phyloP scores from a whole-genome alignment of 2,888 invertebrate species.

The Phlogophora meticulosa region DNA sequence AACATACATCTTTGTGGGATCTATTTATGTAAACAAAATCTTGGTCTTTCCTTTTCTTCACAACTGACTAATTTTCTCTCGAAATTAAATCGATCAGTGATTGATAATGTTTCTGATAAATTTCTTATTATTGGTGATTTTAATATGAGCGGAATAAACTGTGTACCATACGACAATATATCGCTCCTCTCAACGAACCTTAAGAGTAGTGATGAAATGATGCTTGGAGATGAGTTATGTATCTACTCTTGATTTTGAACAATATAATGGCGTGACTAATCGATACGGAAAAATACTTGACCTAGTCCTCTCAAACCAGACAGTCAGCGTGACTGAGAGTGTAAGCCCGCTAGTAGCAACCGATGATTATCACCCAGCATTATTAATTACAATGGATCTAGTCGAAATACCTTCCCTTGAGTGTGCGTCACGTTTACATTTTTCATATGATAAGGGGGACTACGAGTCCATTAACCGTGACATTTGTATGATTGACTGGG shows the following conservation, averaged over 20 bases:
- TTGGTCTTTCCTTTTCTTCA: too few species aligned
- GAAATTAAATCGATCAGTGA: background rate
- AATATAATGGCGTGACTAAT: constrained; percentile 27
- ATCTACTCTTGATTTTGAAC: constrained; percentile 8
- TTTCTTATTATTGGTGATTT: constrained; percentile 31
- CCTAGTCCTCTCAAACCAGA: too few species aligned
- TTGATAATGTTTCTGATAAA: background rate
- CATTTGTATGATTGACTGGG: background rate
- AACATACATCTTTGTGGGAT: constrained; percentile 13
- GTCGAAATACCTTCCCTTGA: background rate
- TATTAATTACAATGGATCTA: constrained; percentile 6
- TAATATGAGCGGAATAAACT: constrained; percentile 26
- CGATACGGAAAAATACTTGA: too few species aligned
- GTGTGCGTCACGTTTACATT: constrained; percentile 1
- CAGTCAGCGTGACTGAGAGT: background rate
- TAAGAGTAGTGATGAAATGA: constrained; percentile 4
- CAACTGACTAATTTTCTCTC: too few species aligned
- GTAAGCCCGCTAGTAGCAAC: background rate
- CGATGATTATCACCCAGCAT: constrained; percentile 12
- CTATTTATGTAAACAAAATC: too few species aligned
- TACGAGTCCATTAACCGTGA: constrained; percentile 4
- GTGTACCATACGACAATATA: background rate
- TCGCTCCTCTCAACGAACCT: background rate
- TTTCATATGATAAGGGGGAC: constrained; percentile 1
- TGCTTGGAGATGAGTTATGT: constrained; percentile 8